These are phyloP conservation scores for Pseudomyrmex cubaensis DNA, from an alignment of 1,140 invertebrate species.

Conservation along the genomic window DNA sequence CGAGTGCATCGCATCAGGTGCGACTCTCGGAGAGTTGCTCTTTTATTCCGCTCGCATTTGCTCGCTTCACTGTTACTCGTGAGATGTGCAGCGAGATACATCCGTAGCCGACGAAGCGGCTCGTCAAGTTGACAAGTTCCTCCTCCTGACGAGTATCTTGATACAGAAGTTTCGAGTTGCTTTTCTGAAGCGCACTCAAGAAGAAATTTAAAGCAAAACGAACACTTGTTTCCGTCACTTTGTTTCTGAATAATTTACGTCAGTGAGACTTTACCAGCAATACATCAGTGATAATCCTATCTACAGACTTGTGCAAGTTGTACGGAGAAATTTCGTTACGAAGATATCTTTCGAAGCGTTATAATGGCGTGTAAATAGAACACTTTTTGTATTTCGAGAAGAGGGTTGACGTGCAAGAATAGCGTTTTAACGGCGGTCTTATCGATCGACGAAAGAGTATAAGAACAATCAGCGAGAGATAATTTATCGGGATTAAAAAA, in stretches of 20 bases:
- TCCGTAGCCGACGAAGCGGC: neutral
- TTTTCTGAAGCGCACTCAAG: neutral
- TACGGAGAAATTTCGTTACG: neutral
- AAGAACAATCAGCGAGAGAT: neutral
- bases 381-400: neutral
- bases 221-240: neutral
- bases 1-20: slow-evolving; percentile 55
- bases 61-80: slow-evolving; percentile 6
- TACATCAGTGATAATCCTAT: neutral
- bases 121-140: neutral
- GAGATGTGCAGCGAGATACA: slow-evolving; percentile 2
- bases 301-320: neutral
- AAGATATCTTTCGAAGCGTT: neutral
- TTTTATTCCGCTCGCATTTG: neutral
- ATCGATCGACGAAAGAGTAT: neutral
- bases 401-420: neutral
- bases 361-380: slow-evolving; percentile 5
- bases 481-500: neutral
- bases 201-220: neutral
- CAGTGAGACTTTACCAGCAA: slow-evolving; percentile 18
- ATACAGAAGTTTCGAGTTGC: neutral
- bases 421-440: neutral
- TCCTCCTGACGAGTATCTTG: neutral
- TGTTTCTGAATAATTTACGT: slow-evolving; percentile 4
- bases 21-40: neutral